Evolutionary conservation across 2,888 invertebrate genomes (phyloP), one percentile per base, ranked within the genome.

Genomic region (Drosophila bunnanda): DNA sequence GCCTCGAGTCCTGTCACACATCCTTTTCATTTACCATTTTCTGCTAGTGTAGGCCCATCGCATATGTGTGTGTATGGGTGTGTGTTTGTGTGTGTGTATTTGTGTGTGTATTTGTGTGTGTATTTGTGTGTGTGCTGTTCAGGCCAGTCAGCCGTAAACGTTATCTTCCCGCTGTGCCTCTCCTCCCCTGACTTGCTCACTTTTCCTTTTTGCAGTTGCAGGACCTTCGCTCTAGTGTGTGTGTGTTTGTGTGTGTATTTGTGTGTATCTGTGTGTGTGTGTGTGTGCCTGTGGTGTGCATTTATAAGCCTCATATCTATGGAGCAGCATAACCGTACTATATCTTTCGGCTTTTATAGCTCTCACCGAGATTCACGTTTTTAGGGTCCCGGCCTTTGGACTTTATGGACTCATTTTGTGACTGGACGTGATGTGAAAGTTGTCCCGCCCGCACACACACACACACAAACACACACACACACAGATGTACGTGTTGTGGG

Each of bases 61-160:
- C 52, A 66, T 44, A 66, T 65, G 36, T 32, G 39, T 17, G 4
- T 17, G 17, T 25, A 57, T 69, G 36, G 15, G 28, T 65, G 36
- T n/a, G n/a, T n/a, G n/a, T n/a, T n/a, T n/a, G n/a, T n/a, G n/a
- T n/a, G n/a, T n/a, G n/a, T n/a, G n/a, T n/a, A n/a, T n/a, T n/a
- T n/a, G n/a, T n/a, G n/a, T n/a, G n/a, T n/a, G n/a, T n/a, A n/a
- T n/a, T n/a, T n/a, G n/a, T n/a, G n/a, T n/a, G n/a, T n/a, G n/a
- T n/a, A n/a, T n/a, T n/a, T n/a, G n/a, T 32, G 38, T 17, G 2
- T 17, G 39, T 28, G 60, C 67, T 77, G 71, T 66, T 65, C 64
- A 72, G 84, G 72, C 83, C 89, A 88, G 75, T 79, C 77, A 75
- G 79, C 79, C 89, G 88, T 88, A 83, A 84, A 86, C 82, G 79